A percentile compares a stretch with the other conserved stretches of the same genome.
Evolutionary conservation across 1,140 invertebrate genomes (phyloP).

Genomic region (Cydia splendana): DNA sequence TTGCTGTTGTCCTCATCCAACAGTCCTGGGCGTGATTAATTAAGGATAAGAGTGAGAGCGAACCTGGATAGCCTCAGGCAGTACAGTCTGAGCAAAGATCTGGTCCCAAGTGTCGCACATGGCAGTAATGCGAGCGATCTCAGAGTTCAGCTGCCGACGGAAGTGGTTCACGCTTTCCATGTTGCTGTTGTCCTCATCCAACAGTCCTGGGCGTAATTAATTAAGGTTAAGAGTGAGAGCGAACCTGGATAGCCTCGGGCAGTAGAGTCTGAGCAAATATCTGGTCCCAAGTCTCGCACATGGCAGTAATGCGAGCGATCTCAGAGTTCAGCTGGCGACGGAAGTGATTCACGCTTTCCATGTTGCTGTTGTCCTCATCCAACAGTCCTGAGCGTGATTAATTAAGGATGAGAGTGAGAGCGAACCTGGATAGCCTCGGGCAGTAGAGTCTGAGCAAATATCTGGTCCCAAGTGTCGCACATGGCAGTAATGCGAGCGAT

Average conservation of each 20-base stretch:
- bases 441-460: slow-evolving; percentile 48
- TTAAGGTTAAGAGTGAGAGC: neutral
- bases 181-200: slow-evolving; percentile 59
- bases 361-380: slow-evolving; percentile 57
- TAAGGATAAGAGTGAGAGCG: neutral
- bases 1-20: slow-evolving; percentile 59
- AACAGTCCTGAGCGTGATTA: slow-evolving; percentile 48
- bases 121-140: slow-evolving; percentile 60
- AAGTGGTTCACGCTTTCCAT: slow-evolving; percentile 63
- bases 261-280: slow-evolving; percentile 50
- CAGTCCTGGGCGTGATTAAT: slow-evolving; percentile 44
- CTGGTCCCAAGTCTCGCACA: slow-evolving; percentile 64
- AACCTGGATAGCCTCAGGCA: slow-evolving; percentile 61
- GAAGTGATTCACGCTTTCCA: slow-evolving; percentile 62
- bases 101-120: slow-evolving; percentile 65
- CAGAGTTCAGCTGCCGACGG: slow-evolving; percentile 55
- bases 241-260: slow-evolving; percentile 57
- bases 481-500: slow-evolving; percentile 60
- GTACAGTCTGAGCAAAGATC: slow-evolving; percentile 47
- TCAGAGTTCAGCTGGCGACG: slow-evolving; percentile 57
- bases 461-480: slow-evolving; percentile 63
- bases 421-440: slow-evolving; percentile 58
- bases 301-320: slow-evolving; percentile 58
- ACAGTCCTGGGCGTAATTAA: slow-evolving; percentile 44
- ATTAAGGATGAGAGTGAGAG: neutral